Percentiles rank a stretch among this genome's conserved stretches.
phyloP scores from a whole-genome alignment of 1,140 invertebrate genomes.

The Zaprionus ghesquierei region DNA sequence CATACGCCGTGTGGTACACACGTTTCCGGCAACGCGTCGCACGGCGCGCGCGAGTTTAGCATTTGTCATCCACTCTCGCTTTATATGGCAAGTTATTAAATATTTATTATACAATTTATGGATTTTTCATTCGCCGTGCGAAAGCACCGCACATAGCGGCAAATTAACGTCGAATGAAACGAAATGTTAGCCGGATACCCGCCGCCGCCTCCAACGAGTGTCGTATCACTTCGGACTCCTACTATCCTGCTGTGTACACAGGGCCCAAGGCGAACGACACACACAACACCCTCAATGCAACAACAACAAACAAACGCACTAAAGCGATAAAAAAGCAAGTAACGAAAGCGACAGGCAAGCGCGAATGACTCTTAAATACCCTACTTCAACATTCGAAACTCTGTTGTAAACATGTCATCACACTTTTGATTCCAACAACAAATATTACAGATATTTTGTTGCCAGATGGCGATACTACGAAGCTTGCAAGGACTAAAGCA shows the following conservation, averaged over 20 bases:
- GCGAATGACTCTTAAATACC: no score
- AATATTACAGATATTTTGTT: no score
- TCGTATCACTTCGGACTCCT: not conserved
- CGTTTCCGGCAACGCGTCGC: conserved; percentile 2
- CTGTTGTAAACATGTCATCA: no score
- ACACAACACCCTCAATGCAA: conserved; percentile 11
- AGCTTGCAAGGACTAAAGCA: no score
- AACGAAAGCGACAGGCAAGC: no score
- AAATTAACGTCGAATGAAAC: conserved; percentile 57
- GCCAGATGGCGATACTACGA: no score
- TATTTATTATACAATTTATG: conserved; percentile 41
- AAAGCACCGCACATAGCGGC: conserved; percentile 30
- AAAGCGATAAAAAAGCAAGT: not conserved
- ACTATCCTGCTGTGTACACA: not conserved
- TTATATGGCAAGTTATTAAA: conserved; percentile 23
- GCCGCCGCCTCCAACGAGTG: not conserved
- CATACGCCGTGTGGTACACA: conserved; percentile 59
- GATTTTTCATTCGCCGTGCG: conserved; percentile 35
- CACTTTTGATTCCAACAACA: no score
- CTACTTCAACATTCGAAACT: no score
- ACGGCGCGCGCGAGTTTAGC: not conserved
- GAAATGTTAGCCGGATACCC: conserved; percentile 10
- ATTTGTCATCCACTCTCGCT: conserved; percentile 4
- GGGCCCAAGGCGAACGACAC: conserved; percentile 7
- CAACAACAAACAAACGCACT: conserved; percentile 4